Conservation (phyloP, 2,888 invertebrate genomes). For the Lobophora halterata region DNA sequence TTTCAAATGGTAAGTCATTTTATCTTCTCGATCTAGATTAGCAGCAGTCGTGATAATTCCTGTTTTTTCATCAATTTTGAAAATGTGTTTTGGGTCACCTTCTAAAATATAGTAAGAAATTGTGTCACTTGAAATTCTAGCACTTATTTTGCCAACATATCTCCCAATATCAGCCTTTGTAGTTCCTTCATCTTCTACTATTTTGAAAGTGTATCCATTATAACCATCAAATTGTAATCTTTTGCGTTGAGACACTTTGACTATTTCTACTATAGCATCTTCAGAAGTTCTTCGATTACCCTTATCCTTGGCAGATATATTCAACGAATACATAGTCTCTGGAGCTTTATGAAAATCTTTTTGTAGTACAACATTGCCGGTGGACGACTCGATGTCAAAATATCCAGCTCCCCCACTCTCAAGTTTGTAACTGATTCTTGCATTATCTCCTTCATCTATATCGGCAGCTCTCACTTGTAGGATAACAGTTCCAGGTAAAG, state of each 20-base stretch:
- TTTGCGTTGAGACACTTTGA: conserved; percentile 86
- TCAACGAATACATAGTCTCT: conserved; percentile 86
- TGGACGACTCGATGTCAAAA: conserved; percentile 89
- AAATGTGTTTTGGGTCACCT: conserved; percentile 89
- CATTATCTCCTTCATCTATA: conserved; percentile 93
- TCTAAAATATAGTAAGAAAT: conserved; percentile 88
- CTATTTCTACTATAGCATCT: conserved; percentile 90
- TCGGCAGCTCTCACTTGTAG: conserved; percentile 91
- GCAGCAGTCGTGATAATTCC: conserved; percentile 90
- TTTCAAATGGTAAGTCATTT: conserved; percentile 87
- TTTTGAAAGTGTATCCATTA: conserved; percentile 90
- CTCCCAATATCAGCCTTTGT: conserved; percentile 82
- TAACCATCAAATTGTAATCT: conserved; percentile 88
- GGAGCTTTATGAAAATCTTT: conserved; percentile 83
- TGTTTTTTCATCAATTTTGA: conserved; percentile 88
- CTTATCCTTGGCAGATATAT: conserved; percentile 89
- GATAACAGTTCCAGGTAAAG: conserved; percentile 83
- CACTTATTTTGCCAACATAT: conserved; percentile 88
- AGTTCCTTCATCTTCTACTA: conserved; percentile 89
- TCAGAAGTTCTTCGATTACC: conserved; percentile 87
- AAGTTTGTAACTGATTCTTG: conserved; percentile 87
- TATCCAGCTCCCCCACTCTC: conserved; percentile 90
- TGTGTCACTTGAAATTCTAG: conserved; percentile 81
- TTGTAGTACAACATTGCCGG: conserved; percentile 87
- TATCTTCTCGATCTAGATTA: conserved; percentile 91